Conservation (phyloP, 2,888 invertebrate species). For the Anthoptus insignis region DNA sequence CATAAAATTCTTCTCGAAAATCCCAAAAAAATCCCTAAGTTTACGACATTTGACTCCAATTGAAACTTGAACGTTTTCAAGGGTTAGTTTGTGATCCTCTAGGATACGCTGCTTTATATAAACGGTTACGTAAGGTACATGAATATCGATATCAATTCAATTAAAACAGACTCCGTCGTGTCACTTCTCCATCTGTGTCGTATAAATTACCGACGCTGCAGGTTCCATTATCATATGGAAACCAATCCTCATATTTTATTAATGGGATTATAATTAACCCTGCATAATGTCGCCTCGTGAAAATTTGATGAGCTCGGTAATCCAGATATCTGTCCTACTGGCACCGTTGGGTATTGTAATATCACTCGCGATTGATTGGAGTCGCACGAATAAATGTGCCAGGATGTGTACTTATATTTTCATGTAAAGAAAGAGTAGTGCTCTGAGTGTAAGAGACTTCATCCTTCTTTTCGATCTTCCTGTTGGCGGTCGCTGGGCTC, state of each 20-base stretch:
- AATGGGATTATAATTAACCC: constrained; percentile 27
- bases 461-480: no score
- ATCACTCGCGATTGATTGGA: neutral
- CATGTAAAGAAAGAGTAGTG: neutral
- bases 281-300: constrained; percentile 11
- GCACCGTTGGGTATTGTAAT: neutral
- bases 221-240: constrained; percentile 12
- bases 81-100: no score
- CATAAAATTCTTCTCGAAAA: neutral
- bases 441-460: no score
- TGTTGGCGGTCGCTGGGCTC: no score
- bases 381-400: neutral
- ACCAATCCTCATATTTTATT: constrained; percentile 23
- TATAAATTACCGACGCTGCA: constrained; percentile 13
- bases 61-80: no score
- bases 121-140: no score
- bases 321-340: neutral
- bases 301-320: constrained; percentile 17
- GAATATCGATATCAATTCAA: neutral
- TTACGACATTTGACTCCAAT: no score
- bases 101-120: neutral
- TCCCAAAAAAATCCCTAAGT: no score
- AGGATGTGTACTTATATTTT: neutral
- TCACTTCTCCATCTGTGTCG: constrained; percentile 6
- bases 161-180: neutral